Evolutionary conservation across 1,140 invertebrate genomes (phyloP).

Genomic region (Drosophila teissieri): DNA sequence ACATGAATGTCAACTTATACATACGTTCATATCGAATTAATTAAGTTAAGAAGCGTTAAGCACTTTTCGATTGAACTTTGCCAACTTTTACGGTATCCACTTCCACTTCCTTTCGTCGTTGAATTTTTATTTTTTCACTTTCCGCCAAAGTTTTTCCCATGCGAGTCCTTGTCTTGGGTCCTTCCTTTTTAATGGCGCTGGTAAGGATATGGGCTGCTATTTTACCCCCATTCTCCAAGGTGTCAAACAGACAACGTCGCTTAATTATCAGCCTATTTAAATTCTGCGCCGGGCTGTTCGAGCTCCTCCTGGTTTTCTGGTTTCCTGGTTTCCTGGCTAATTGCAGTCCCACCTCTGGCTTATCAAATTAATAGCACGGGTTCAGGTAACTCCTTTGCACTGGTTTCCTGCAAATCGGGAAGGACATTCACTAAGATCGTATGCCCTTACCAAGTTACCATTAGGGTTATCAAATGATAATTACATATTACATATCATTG

Average conservation of each 20-base stretch:
- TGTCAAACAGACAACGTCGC: conserved; percentile 43
- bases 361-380: conserved; percentile 60
- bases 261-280: conserved; percentile 52
- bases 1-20: background rate
- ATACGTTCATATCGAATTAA: background rate
- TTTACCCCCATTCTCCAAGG: conserved; percentile 4
- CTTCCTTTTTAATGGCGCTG: background rate
- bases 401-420: too few species aligned
- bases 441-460: too few species aligned
- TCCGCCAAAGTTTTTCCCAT: conserved; percentile 1
- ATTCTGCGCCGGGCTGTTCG: conserved; percentile 8
- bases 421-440: background rate
- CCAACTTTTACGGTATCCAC: background rate
- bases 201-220: background rate
- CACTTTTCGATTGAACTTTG: conserved; percentile 1
- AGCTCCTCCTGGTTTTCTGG: too few species aligned
- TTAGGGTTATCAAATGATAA: too few species aligned
- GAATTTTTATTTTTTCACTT: background rate
- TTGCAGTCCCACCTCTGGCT: conserved; percentile 44
- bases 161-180: background rate
- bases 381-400: background rate
- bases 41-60: conserved; percentile 2
- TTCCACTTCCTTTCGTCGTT: too few species aligned
- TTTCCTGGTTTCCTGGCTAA: conserved; percentile 37
- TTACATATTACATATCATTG: too few species aligned